Evolutionary conservation across 2,113 vertebrate genomes (phyloP), one percentile per base, ranked within the genome.

Genomic region (Naja naja): DNA sequence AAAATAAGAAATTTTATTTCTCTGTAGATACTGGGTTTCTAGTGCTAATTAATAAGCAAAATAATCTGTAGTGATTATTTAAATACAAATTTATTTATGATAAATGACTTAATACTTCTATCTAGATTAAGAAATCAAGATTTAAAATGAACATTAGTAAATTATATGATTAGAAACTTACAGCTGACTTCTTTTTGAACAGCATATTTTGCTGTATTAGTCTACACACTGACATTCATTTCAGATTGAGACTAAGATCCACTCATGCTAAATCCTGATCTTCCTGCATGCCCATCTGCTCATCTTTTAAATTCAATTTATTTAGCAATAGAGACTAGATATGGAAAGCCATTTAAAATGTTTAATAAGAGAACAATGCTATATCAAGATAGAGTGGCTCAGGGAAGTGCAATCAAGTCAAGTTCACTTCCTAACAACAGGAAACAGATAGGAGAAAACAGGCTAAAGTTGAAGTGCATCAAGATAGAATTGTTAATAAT

Each of bases 1-100:
- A 39, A 81, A 39, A 81, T 81, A 39, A 7, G 69, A 64, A 64
- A 88, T 11, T 58, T 89, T 89, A 55, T 89, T 89, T 43, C 23
- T 89, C 22, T 11, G 27, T 18, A 64, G 25, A 39, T 69, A 54
- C 23, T 94, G 74, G 90, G 55, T 95, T 95, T 94, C 25, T 91
- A 93, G 47, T 5, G 60, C 34, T 91, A 91, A 97, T 89, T 58
- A 88, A 85, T 91, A 95, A 30, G 91, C 81, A 94, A 90, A 92
- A 64, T 92, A 54, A 85, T 93, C 94, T 90, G 87, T 43, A 39
- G 93, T n/a, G 69, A 56, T 93, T 92, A 22, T 87, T 58, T 74
- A 53, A 43, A 45, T 30, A 90, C 16, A 1, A 0, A 43, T 89
- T 92, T 89, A 90, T 88, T 85, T 90, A 49, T 18, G 34, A 25